Base-by-base conservation (phyloP, 2,797 vertebrate genomes). In the Galago senegalensis region DNA sequence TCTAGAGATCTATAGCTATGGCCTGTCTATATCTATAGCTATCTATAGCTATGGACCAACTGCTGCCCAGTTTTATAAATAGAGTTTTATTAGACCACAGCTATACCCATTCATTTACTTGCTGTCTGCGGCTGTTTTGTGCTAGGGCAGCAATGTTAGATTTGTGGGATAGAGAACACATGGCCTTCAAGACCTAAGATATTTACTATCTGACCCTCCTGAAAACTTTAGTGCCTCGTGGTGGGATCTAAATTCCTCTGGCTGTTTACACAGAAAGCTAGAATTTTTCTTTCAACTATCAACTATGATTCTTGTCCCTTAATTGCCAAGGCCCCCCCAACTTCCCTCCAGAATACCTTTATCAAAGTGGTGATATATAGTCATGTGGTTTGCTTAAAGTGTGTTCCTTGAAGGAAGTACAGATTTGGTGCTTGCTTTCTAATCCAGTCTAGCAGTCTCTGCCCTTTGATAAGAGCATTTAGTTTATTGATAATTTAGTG, bases 391-490 rank as follows among this genome's bases (percentile, higher is more conserved):
- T 86, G 43, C 63, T 79, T 90, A 76, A 87, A 53, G 37, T 31
- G 14, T 69, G 10, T 89, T 79, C 89, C n/a, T 76, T 86, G 7
- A 77, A 77, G 12, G 91, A 37, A 43, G 18, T 37, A 84, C 91
- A 84, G 70, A 93, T 89, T 58, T 87, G 46, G 6, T n/a, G 94
- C 67, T 94, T 96, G 65, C 79, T 94, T 97, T 91, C 67, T 94
- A 73, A 82, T 72, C n/a, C 9, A 93, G 8, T 87, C 31, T 84
- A 21, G 37, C 46, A 90, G 10, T 87, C 65, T 94, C 49, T 90
- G 43, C 34, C 70, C 53, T 95, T 88, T 95, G 31, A 82, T 34
- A 82, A 10, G 80, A 29, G 1, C 56, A 60, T 79, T 86, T 92
- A 34, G 3, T 58, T 96, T 4, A 53, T 85, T 90, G 88, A 72